Conservation (phyloP, 2,113 vertebrate species). For the Lophochroa leadbeateri region DNA sequence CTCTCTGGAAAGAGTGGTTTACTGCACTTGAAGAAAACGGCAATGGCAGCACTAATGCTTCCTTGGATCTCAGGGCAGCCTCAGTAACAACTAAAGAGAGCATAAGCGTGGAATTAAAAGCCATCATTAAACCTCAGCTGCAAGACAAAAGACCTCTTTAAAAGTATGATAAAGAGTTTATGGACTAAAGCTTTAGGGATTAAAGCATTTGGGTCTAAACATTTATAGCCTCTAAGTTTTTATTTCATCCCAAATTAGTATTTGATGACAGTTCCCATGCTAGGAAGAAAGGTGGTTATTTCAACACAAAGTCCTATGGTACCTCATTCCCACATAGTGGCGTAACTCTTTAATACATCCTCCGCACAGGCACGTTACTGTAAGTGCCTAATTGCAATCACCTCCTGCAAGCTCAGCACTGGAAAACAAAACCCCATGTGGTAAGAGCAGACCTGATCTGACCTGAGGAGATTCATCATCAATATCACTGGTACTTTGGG, state of each 20-base stretch:
- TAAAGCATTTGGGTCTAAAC: not conserved
- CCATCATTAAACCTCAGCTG: not conserved
- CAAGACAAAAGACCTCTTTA: not conserved
- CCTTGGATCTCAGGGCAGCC: not conserved
- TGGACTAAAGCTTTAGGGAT: not conserved
- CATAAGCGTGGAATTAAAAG: not conserved
- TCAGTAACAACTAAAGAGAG: not conserved
- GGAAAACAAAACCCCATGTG: not conserved
- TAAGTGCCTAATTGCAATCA: not conserved
- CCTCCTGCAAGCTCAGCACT: not conserved
- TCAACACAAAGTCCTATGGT: rapidly evolving
- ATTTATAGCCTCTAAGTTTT: not conserved
- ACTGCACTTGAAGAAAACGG: not conserved
- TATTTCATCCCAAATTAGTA: not conserved
- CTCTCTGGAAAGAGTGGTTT: not conserved
- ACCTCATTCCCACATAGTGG: not conserved
- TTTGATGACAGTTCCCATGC: not conserved
- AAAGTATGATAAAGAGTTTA: not conserved
- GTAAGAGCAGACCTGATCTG: not conserved
- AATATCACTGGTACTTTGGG: not conserved
- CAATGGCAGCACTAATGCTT: rapidly evolving
- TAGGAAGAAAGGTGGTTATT: not conserved
- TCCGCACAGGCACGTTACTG: rapidly evolving
- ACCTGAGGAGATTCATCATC: not conserved
- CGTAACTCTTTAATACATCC: too few relatives aligned